A percentile compares a stretch with the other conserved stretches of the same genome.
Evolutionary conservation across 2,113 vertebrate species (phyloP).

Genomic region (Serilophus lunatus): DNA sequence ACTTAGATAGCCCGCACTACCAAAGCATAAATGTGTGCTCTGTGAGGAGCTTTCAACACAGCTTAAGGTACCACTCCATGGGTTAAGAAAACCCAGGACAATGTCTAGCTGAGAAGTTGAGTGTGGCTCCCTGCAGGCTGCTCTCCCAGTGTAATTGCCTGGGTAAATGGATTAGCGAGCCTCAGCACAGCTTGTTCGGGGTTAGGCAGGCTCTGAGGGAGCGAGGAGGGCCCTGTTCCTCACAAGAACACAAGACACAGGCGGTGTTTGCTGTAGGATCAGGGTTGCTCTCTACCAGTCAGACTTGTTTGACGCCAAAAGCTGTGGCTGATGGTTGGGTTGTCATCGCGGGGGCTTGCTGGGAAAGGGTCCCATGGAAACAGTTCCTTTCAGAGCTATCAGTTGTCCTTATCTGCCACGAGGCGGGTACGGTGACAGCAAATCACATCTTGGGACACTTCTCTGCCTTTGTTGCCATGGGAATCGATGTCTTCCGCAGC

Average conservation of each 20-base stretch:
- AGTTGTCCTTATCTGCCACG: not conserved
- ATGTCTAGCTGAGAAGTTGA: not conserved
- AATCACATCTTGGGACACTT: constrained; percentile 50
- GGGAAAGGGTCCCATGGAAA: constrained; percentile 50
- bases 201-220: not conserved
- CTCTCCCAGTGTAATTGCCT: not conserved
- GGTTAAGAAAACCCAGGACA: not conserved
- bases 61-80: not conserved
- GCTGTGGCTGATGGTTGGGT: not conserved
- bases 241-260: not conserved
- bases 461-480: constrained; percentile 52
- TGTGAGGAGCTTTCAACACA: not conserved
- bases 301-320: not conserved
- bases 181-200: not conserved
- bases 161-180: not conserved
- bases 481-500: not conserved
- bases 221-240: not conserved
- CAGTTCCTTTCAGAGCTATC: constrained; percentile 27
- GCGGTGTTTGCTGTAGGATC: not conserved
- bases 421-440: constrained; percentile 40
- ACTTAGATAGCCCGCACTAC: not conserved
- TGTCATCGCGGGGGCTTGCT: not conserved
- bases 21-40: not conserved
- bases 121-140: not conserved
- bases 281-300: not conserved